These are phyloP conservation scores for Priapulus caudatus DNA, from an alignment of 2,888 invertebrate species.

Conservation along the genomic window DNA sequence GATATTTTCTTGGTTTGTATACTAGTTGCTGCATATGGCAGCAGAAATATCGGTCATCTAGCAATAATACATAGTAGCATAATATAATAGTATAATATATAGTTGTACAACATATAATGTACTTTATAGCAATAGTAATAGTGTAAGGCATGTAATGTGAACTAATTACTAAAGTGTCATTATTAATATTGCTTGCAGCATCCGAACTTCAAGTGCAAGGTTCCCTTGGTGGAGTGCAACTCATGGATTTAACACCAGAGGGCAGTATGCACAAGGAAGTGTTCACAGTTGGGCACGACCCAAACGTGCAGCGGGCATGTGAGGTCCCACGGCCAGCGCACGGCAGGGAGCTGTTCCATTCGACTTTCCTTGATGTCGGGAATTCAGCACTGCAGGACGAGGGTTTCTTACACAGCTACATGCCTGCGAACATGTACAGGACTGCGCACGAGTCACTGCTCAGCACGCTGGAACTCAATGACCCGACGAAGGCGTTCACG, in stretches of 20 bases:
- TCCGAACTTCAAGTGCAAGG: constrained; percentile 57
- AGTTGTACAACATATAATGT: no score
- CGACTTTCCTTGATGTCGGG: constrained; percentile 4
- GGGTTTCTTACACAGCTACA: not conserved
- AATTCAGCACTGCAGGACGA: no score
- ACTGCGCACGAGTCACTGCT: constrained; percentile 25
- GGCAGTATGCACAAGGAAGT: constrained; percentile 71
- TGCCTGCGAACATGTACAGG: constrained; percentile 37
- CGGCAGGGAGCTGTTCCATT: constrained; percentile 5
- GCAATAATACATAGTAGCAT: no score
- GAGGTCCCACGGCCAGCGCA: constrained; percentile 10
- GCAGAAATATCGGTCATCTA: no score
- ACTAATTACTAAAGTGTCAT: no score
- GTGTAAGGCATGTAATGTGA: no score
- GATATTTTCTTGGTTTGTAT: no score
- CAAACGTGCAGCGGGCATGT: constrained; percentile 28
- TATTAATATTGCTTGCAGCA: constrained; percentile 33
- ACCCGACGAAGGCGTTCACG: constrained; percentile 2
- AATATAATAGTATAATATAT: no score
- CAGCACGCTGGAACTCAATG: constrained; percentile 15
- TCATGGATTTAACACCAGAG: constrained; percentile 67
- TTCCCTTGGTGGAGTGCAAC: constrained; percentile 77
- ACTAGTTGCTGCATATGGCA: no score
- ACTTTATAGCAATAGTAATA: no score
- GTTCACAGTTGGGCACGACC: constrained; percentile 67